Evolutionary conservation across 2,888 invertebrate species (phyloP).

Genomic region (Chrysodeixis includens): DNA sequence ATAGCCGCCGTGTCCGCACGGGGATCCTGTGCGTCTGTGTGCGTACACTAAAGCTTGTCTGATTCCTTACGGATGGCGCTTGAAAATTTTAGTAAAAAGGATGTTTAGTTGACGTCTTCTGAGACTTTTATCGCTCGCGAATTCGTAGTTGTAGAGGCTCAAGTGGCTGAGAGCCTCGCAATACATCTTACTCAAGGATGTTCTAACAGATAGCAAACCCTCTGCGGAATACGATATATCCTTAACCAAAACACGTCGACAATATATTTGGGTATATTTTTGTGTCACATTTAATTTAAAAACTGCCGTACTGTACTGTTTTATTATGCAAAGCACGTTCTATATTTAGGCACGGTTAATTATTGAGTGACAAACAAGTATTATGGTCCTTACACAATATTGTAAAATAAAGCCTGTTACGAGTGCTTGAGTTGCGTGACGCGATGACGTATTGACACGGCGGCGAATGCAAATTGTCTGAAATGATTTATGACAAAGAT

Average conservation of each 20-base stretch:
- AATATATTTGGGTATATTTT: neutral
- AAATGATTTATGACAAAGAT: neutral
- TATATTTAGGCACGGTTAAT: neutral
- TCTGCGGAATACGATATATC: neutral
- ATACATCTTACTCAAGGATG: constrained; percentile 21
- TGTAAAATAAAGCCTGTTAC: neutral
- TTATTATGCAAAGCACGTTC: neutral
- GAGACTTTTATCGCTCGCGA: constrained; percentile 40
- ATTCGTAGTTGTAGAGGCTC: constrained; percentile 25
- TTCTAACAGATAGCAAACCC: neutral
- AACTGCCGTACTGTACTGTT: neutral
- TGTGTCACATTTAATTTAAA: neutral
- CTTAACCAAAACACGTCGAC: neutral
- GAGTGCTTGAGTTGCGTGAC: neutral
- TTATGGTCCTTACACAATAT: neutral
- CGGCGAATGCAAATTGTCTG: neutral
- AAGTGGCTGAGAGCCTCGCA: constrained; percentile 23
- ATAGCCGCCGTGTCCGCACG: constrained; percentile 39
- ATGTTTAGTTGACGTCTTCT: constrained; percentile 42
- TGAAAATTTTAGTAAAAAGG: constrained; percentile 50
- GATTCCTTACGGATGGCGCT: constrained; percentile 47
- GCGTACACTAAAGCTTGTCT: constrained; percentile 38
- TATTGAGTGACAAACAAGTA: constrained; percentile 2
- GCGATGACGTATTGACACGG: neutral
- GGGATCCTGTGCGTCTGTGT: constrained; percentile 28